Evolutionary conservation across 1,140 invertebrate species (phyloP).

Genomic region (Adelges cooleyi): DNA sequence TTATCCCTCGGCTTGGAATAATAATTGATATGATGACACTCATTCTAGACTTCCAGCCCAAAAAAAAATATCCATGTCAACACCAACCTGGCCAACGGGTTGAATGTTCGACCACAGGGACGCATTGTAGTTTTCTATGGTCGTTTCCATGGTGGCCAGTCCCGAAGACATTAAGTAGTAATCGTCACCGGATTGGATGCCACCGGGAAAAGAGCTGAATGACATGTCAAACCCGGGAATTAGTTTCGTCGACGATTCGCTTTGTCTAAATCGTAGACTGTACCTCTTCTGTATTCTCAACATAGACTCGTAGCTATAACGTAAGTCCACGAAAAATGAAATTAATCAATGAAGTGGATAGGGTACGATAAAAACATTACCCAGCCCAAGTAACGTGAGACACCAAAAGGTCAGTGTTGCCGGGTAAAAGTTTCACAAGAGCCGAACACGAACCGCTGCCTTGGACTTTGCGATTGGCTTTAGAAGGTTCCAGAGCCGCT

Average conservation of each 20-base stretch:
- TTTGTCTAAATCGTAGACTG: slow-evolving; percentile 53
- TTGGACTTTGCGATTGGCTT: background rate
- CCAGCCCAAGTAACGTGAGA: background rate
- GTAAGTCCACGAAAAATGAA: slow-evolving; percentile 44
- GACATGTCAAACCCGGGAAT: slow-evolving; percentile 32
- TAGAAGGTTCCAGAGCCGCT: background rate
- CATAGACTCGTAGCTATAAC: slow-evolving; percentile 66
- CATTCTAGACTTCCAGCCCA: too few relatives aligned
- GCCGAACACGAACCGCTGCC: slow-evolving; percentile 7
- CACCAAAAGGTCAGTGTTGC: background rate
- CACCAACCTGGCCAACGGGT: background rate
- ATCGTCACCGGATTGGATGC: slow-evolving; percentile 76
- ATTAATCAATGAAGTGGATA: too few relatives aligned
- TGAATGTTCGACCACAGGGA: slow-evolving; percentile 6
- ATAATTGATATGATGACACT: too few relatives aligned
- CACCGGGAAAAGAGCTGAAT: slow-evolving; percentile 81
- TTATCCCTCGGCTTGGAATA: too few relatives aligned
- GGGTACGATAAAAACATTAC: background rate
- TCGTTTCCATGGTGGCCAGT: slow-evolving; percentile 15
- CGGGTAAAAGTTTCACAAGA: background rate
- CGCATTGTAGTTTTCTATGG: slow-evolving; percentile 2
- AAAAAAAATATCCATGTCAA: too few relatives aligned
- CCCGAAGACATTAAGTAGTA: slow-evolving; percentile 54
- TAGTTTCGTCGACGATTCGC: background rate
- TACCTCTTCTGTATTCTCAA: slow-evolving; percentile 80